A percentile compares a stretch with the other conserved stretches of the same genome.
Evolutionary conservation across 2,888 invertebrate species (phyloP).

Genomic region (Cheilosia soror): DNA sequence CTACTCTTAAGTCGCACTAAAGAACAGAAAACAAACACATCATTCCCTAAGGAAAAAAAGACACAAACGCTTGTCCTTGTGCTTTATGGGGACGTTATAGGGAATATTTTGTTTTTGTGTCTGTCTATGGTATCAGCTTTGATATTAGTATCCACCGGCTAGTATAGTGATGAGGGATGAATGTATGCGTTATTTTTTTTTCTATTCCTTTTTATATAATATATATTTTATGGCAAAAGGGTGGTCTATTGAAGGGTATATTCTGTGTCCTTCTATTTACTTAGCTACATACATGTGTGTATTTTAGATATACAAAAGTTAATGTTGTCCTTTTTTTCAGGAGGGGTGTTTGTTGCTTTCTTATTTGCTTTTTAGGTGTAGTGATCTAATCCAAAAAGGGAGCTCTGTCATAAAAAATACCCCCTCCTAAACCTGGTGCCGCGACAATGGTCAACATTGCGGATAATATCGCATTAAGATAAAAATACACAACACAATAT

Average conservation of each 20-base stretch:
- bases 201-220: constrained; percentile 16
- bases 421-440: constrained; percentile 25
- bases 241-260: constrained; percentile 43
- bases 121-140: constrained; percentile 31
- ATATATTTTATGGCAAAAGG: constrained; percentile 50
- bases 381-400: constrained; percentile 58
- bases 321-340: constrained; percentile 51
- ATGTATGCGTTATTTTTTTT: constrained; percentile 19
- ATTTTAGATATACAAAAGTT: constrained; percentile 53
- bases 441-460: constrained; percentile 56
- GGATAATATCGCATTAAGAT: constrained; percentile 66
- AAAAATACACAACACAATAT: constrained; percentile 56
- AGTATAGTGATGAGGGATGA: background rate
- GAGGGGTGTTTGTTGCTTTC: constrained; percentile 33
- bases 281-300: constrained; percentile 2
- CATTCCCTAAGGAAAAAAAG: constrained; percentile 5
- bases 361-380: constrained; percentile 37
- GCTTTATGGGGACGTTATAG: constrained; percentile 46
- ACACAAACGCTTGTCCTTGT: constrained; percentile 43
- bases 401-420: constrained; percentile 47
- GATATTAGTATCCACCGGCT: constrained; percentile 41
- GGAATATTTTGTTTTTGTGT: constrained; percentile 29
- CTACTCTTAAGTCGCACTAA: background rate
- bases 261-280: background rate
- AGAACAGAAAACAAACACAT: background rate